These are phyloP conservation scores for Zosterops pallidus DNA, from an alignment of 2,113 vertebrate genomes.

Conservation along the genomic window DNA sequence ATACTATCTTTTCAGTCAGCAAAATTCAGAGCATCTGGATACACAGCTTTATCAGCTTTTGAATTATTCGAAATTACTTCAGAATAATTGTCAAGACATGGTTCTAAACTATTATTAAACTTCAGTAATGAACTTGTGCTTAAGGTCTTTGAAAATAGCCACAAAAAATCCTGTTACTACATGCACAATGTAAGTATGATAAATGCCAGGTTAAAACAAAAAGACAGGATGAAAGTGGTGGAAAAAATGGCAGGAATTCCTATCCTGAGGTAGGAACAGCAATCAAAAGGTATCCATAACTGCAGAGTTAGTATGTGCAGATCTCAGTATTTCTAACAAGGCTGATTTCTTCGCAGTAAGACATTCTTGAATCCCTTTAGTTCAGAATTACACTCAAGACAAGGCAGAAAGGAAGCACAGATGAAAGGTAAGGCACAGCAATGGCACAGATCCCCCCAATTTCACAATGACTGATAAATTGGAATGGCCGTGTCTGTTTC, in stretches of 20 bases:
- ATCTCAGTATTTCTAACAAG: not conserved
- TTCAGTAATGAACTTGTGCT: not conserved
- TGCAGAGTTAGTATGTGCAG: not conserved
- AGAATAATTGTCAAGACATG: not conserved
- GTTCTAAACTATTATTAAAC: not conserved
- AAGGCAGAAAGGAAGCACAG: not conserved
- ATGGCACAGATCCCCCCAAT: not conserved
- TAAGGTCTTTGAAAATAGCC: not conserved
- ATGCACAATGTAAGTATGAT: not conserved
- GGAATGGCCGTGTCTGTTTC: not conserved
- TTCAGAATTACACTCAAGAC: not conserved
- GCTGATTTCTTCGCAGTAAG: not conserved
- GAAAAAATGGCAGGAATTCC: not conserved
- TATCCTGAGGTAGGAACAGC: not conserved
- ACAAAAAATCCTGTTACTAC: not conserved
- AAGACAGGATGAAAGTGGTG: not conserved
- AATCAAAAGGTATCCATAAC: not conserved
- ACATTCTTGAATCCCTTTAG: not conserved
- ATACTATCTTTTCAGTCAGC: not conserved
- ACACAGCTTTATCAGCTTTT: not conserved
- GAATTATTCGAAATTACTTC: not conserved
- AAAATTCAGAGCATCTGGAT: not conserved
- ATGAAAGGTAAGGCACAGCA: not conserved
- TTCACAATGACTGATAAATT: not conserved
- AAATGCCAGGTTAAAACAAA: not conserved